phyloP scores from a whole-genome alignment of 2,113 vertebrate genomes.

The Vidua chalybeata region DNA sequence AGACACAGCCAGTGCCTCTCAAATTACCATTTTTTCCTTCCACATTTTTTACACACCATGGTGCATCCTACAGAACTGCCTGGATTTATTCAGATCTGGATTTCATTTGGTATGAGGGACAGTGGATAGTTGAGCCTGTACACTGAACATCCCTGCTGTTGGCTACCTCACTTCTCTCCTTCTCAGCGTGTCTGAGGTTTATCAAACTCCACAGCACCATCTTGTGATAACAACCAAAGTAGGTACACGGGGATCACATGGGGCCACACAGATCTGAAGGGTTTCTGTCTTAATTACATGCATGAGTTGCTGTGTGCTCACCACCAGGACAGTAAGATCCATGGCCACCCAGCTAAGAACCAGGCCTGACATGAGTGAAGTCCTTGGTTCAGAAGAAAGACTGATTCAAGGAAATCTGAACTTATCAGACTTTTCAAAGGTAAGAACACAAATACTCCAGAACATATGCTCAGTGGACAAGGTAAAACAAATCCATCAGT shows the following conservation, averaged over 20 bases:
- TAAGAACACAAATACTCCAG: neutral
- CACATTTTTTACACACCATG: neutral
- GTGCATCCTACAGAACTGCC: neutral
- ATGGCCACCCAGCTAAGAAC: neutral
- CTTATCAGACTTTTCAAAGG: neutral
- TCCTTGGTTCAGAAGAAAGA: neutral
- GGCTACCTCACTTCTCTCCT: neutral
- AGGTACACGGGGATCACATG: neutral
- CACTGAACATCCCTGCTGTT: neutral
- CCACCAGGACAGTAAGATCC: neutral
- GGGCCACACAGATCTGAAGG: neutral
- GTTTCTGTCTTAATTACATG: rapidly evolving
- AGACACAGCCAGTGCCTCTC: neutral
- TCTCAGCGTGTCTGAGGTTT: neutral
- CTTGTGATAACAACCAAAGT: conserved; percentile 11
- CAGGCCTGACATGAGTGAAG: neutral
- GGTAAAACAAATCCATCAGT: neutral
- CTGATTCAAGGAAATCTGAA: neutral
- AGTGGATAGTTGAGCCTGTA: neutral
- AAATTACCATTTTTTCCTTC: neutral
- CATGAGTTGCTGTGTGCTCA: neutral
- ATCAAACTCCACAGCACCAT: conserved; percentile 52
- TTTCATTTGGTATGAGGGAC: rapidly evolving
- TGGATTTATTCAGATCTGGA: neutral
- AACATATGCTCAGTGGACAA: neutral